Percentiles rank a stretch among this genome's conserved stretches.
Conservation (phyloP, 2,797 vertebrate species). For the Chelonia mydas region DNA sequence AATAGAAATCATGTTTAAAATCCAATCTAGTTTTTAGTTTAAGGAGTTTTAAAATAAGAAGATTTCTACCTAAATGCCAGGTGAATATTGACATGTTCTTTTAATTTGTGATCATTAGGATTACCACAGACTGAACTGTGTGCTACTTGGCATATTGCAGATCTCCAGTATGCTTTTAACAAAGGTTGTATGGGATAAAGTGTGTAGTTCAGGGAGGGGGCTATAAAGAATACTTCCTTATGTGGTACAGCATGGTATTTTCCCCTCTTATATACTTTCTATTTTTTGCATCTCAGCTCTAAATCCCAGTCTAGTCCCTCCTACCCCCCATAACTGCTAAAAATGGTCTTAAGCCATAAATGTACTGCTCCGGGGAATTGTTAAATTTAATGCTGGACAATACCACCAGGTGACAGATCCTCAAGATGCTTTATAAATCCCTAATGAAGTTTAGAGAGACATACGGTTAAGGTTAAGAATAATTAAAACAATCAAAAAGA, state of each 20-base stretch:
- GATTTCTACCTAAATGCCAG: neutral
- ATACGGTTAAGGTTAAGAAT: neutral
- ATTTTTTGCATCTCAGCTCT: constrained; percentile 32
- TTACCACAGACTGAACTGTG: neutral
- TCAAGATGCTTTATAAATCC: neutral
- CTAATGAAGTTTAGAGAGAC: neutral
- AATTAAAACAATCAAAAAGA: neutral
- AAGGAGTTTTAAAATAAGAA: neutral
- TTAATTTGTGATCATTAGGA: neutral
- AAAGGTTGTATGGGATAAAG: neutral
- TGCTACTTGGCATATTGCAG: neutral
- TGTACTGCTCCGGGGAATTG: neutral
- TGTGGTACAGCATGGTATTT: neutral
- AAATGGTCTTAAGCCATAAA: neutral
- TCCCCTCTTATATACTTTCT: neutral
- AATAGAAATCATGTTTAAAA: no score
- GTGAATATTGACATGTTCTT: neutral
- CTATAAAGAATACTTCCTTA: neutral
- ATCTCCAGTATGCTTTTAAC: neutral
- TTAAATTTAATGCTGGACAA: accelerated
- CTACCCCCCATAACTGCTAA: neutral
- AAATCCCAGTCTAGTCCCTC: neutral
- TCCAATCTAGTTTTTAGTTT: neutral
- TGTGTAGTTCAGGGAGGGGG: neutral
- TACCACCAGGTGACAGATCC: neutral